phyloP scores from a whole-genome alignment of 2,888 invertebrate genomes.

The Ennomos quercinarius region DNA sequence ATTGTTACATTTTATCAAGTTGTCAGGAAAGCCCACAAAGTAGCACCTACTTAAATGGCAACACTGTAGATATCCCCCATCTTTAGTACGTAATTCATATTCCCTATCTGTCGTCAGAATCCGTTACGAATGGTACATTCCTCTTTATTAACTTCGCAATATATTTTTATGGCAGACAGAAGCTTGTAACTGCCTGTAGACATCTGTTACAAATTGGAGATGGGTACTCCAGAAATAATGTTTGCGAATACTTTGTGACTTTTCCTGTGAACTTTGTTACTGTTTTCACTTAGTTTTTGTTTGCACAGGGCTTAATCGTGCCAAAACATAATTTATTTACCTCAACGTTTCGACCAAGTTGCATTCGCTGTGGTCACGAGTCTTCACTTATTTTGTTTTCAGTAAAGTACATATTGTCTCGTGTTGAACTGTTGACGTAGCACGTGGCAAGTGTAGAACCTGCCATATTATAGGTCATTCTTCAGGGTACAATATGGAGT shows the following conservation, averaged over 20 bases:
- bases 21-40: no score
- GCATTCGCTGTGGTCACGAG: no score
- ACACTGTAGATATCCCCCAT: slow-evolving; percentile 1
- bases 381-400: no score
- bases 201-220: slow-evolving; percentile 31
- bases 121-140: slow-evolving; percentile 14
- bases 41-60: background rate
- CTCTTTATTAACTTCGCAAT: slow-evolving; percentile 33
- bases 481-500: no score
- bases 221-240: slow-evolving; percentile 21
- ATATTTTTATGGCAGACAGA: slow-evolving; percentile 29
- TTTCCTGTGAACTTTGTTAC: background rate
- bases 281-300: background rate
- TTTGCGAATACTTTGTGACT: slow-evolving; percentile 14
- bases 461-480: no score
- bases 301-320: background rate
- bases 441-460: no score
- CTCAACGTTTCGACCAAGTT: no score
- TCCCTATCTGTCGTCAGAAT: slow-evolving; percentile 20
- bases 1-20: no score
- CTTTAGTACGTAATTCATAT: slow-evolving; percentile 24
- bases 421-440: no score
- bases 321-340: no score
- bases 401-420: no score
- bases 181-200: slow-evolving; percentile 29